Percentiles rank a stretch among this genome's conserved stretches.
These are phyloP conservation scores for Laterallus jamaicensis DNA, from an alignment of 2,113 vertebrate species.

Conservation along the genomic window DNA sequence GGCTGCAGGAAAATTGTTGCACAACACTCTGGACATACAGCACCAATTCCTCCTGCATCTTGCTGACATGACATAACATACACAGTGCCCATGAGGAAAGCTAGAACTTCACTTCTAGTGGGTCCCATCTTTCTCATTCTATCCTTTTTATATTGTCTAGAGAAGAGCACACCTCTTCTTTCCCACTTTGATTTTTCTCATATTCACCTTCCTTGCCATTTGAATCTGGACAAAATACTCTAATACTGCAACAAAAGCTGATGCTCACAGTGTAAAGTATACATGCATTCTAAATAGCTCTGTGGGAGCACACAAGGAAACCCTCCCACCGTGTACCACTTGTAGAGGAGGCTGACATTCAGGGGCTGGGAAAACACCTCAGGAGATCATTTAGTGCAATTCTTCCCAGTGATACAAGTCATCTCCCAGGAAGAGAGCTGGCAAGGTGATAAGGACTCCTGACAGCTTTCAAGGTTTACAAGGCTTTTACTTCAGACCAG, in stretches of 20 bases:
- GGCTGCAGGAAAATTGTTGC: not conserved
- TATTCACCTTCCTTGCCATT: not conserved
- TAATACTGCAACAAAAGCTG: not conserved
- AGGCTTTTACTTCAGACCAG: not conserved
- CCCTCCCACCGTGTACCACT: not conserved
- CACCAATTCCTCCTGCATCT: not conserved
- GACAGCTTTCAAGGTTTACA: not conserved
- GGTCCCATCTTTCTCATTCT: not conserved
- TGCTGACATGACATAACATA: not conserved
- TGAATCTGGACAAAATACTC: not conserved
- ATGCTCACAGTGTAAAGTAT: not conserved
- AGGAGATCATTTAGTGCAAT: not conserved
- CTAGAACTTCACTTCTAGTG: not conserved
- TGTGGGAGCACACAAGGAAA: not conserved
- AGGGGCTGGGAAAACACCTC: not conserved
- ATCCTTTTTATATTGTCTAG: not conserved
- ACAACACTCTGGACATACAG: not conserved
- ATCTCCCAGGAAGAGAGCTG: not conserved
- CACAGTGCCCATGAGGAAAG: not conserved
- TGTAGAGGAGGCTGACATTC: not conserved
- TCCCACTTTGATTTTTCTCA: not conserved
- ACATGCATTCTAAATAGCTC: not conserved
- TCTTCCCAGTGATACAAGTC: not conserved
- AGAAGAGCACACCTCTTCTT: not conserved
- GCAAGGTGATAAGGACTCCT: not conserved